phyloP scores from a whole-genome alignment of 2,888 invertebrate genomes.

The Trimorus sp. region DNA sequence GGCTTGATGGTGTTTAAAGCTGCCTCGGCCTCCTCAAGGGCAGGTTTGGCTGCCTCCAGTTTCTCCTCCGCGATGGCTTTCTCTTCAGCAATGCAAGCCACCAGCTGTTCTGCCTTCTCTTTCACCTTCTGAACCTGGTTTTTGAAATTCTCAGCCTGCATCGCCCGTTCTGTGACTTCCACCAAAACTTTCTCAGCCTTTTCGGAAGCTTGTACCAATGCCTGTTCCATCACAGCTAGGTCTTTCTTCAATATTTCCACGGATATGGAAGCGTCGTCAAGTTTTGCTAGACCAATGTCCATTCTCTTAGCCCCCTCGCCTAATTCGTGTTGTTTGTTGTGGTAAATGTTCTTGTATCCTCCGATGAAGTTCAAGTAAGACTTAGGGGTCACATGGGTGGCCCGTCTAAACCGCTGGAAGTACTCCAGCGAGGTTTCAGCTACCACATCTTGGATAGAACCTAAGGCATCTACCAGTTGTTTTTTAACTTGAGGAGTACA shows the following conservation, averaged over 20 bases:
- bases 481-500: slow-evolving; percentile 92
- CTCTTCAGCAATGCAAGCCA: slow-evolving; percentile 93
- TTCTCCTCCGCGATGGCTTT: slow-evolving; percentile 96
- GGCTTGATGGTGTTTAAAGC: slow-evolving; percentile 98
- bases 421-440: slow-evolving; percentile 92
- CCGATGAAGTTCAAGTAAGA: slow-evolving; percentile 97
- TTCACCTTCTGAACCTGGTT: slow-evolving; percentile 98
- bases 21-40: slow-evolving; percentile 96
- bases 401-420: slow-evolving; percentile 94
- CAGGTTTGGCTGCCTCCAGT: slow-evolving; percentile 97
- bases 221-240: slow-evolving; percentile 96
- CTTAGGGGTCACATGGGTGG: slow-evolving; percentile 98
- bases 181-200: slow-evolving; percentile 93
- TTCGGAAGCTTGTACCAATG: slow-evolving; percentile 94
- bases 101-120: slow-evolving; percentile 95
- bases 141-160: slow-evolving; percentile 97
- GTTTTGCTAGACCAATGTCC: slow-evolving; percentile 97
- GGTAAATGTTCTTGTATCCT: slow-evolving; percentile 97
- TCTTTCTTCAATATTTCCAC: slow-evolving; percentile 96
- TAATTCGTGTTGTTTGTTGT: slow-evolving; percentile 92
- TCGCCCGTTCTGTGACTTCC: slow-evolving; percentile 96
- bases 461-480: slow-evolving; percentile 93
- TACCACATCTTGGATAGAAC: slow-evolving; percentile 96
- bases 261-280: slow-evolving; percentile 96
- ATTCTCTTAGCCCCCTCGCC: slow-evolving; percentile 95